phyloP scores from a whole-genome alignment of 2,888 invertebrate species.

The Trichogramma dendrolimi region DNA sequence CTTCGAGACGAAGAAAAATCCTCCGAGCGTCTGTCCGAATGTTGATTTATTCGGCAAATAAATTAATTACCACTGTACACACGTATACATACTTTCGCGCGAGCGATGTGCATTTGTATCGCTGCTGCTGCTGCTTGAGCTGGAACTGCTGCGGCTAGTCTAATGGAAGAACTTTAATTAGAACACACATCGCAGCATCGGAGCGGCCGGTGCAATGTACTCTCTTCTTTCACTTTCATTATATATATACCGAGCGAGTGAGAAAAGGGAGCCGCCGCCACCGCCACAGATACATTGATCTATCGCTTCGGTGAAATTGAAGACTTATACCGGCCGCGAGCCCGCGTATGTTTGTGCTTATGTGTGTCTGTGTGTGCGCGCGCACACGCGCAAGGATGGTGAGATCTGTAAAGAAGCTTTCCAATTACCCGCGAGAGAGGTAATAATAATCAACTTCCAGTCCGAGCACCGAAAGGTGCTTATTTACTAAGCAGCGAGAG shows the following conservation, averaged over 20 bases:
- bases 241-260: no score
- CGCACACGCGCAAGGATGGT: not conserved
- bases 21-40: not conserved
- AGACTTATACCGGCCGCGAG: conserved; percentile 1
- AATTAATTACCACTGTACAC: conserved; percentile 20
- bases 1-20: no score
- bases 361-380: no score
- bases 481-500: not conserved
- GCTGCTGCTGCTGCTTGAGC: no score
- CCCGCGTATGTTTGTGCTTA: conserved; percentile 8
- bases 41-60: conserved; percentile 28
- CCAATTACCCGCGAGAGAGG: conserved; percentile 8
- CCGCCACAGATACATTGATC: no score
- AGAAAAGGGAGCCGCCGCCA: no score
- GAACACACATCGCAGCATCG: conserved; percentile 15
- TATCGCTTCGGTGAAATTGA: conserved; percentile 6
- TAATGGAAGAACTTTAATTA: conserved; percentile 22
- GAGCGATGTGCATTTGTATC: conserved; percentile 6
- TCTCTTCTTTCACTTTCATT: no score
- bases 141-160: conserved; percentile 11
- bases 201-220: no score
- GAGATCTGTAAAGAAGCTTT: conserved; percentile 2
- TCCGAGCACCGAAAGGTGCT: not conserved
- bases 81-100: conserved; percentile 21
- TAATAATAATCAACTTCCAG: not conserved